phyloP scores from a whole-genome alignment of 2,797 vertebrate species.

The Gobio occitaniae region DNA sequence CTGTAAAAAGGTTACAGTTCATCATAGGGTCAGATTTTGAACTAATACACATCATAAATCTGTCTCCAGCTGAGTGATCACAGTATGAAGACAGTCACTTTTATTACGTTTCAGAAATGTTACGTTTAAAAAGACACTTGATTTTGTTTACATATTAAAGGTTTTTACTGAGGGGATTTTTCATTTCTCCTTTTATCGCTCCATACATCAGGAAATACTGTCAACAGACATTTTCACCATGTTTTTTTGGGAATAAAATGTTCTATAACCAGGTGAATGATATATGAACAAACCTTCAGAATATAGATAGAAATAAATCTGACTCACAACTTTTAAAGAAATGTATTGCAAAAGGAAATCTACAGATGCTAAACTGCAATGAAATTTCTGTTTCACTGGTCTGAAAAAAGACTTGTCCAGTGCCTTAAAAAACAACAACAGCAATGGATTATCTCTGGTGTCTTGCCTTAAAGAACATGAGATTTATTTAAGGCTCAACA shows the following conservation, averaged over 20 bases:
- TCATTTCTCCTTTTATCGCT: slow-evolving; percentile 12
- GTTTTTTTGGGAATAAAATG: background rate
- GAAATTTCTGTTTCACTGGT: background rate
- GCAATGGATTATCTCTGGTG: background rate
- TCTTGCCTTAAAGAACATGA: too few species aligned
- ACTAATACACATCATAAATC: background rate
- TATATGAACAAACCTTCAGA: background rate
- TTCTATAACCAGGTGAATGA: too few species aligned
- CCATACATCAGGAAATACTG: background rate
- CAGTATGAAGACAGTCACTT: too few species aligned
- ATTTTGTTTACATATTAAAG: background rate
- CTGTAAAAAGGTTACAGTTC: background rate
- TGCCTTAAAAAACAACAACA: background rate
- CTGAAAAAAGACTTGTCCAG: background rate
- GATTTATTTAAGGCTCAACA: background rate
- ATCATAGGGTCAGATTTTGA: background rate
- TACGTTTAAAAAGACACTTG: background rate
- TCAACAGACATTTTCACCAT: background rate
- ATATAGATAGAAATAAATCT: background rate
- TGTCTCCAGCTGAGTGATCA: too few species aligned
- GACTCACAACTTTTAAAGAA: background rate
- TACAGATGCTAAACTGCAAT: too few species aligned
- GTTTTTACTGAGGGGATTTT: slow-evolving; percentile 24
- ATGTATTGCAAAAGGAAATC: background rate
- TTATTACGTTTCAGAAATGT: background rate